These are phyloP conservation scores for Zaprionus ornatus DNA, from an alignment of 1,140 invertebrate genomes.

Conservation along the genomic window DNA sequence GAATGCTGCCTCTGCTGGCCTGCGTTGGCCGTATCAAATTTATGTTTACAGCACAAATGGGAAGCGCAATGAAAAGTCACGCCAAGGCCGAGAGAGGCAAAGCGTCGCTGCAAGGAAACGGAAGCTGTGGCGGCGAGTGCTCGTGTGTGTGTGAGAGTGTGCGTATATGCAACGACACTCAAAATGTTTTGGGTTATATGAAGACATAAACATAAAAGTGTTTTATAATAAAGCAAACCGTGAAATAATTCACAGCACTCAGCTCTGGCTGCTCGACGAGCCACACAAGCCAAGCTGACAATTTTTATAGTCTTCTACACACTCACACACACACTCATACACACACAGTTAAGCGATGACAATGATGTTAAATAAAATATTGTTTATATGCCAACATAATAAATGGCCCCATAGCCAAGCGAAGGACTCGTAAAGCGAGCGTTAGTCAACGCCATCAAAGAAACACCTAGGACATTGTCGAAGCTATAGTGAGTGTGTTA, in stretches of 20 bases:
- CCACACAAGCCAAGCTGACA: constrained; percentile 69
- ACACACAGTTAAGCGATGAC: constrained; percentile 30
- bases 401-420: constrained; percentile 74
- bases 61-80: constrained; percentile 67
- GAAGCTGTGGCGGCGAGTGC: constrained; percentile 44
- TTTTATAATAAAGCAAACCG: constrained; percentile 82
- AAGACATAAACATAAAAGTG: constrained; percentile 80
- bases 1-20: constrained; percentile 54
- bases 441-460: constrained; percentile 49
- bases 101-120: constrained; percentile 41
- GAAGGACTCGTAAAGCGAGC: constrained; percentile 72
- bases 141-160: constrained; percentile 23
- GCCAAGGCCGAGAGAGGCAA: neutral
- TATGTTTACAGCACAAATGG: constrained; percentile 77
- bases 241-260: constrained; percentile 76
- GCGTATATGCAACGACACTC: constrained; percentile 44
- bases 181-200: constrained; percentile 76
- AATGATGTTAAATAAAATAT: constrained; percentile 82
- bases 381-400: constrained; percentile 81
- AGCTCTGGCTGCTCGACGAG: constrained; percentile 37
- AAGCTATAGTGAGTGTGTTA: constrained; percentile 8
- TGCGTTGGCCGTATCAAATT: constrained; percentile 67
- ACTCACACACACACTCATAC: constrained; percentile 9
- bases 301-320: constrained; percentile 71
- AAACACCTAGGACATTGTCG: constrained; percentile 48